phyloP scores from a whole-genome alignment of 1,140 invertebrate genomes.

The Heliothis subflexa region DNA sequence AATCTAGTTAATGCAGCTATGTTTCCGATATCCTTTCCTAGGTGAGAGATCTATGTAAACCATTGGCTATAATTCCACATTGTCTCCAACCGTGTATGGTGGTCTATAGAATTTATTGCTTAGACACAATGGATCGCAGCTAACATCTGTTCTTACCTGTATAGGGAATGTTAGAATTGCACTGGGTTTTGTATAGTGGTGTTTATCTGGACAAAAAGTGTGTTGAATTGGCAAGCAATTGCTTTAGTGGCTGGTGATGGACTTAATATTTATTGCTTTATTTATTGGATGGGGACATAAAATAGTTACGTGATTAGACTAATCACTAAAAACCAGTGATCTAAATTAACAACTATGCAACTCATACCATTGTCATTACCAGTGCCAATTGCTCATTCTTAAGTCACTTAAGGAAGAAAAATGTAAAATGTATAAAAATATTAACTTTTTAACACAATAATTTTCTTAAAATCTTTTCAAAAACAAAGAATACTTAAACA shows the following conservation, averaged over 20 bases:
- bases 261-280: too few species aligned
- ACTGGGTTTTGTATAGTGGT: not conserved
- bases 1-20: constrained; percentile 35
- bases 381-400: too few species aligned
- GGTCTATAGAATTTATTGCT: constrained; percentile 50
- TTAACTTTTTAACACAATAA: too few species aligned
- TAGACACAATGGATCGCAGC: constrained; percentile 42
- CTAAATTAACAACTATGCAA: too few species aligned
- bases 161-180: constrained; percentile 15
- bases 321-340: too few species aligned
- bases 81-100: constrained; percentile 47
- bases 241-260: too few species aligned
- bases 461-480: not conserved
- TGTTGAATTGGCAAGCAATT: not conserved
- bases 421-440: too few species aligned
- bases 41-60: constrained; percentile 44
- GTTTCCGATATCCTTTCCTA: constrained; percentile 22
- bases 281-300: too few species aligned
- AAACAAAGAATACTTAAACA: not conserved
- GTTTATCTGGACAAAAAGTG: not conserved
- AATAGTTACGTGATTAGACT: too few species aligned
- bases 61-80: constrained; percentile 54
- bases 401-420: too few species aligned
- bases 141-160: constrained; percentile 33
- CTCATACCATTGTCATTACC: too few species aligned